These are phyloP conservation scores for Cyphomyrus discorhynchus DNA, from an alignment of 2,113 vertebrate species.

Conservation along the genomic window DNA sequence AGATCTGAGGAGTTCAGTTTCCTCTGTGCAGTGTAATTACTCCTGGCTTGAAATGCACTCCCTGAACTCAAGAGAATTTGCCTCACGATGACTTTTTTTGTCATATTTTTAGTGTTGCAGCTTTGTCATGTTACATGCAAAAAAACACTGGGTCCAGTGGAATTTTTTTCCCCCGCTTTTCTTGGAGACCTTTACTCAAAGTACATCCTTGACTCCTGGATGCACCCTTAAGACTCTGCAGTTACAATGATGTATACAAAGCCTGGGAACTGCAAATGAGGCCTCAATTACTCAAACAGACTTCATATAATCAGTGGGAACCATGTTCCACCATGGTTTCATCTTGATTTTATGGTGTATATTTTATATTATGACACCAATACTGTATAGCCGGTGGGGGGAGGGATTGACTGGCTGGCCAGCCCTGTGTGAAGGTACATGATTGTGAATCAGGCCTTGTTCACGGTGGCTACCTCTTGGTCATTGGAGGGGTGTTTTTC, in stretches of 20 bases:
- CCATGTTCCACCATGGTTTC: background rate
- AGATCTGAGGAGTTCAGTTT: constrained; percentile 42
- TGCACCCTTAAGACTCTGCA: constrained; percentile 4
- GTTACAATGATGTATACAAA: background rate
- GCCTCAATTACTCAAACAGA: background rate
- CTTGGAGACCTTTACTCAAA: background rate
- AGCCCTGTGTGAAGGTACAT: background rate
- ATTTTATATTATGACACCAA: background rate
- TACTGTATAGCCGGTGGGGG: background rate
- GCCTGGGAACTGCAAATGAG: background rate
- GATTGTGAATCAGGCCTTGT: background rate
- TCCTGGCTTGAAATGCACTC: constrained; percentile 16
- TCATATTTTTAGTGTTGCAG: constrained; percentile 30
- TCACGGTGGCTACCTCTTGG: background rate
- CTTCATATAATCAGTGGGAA: background rate
- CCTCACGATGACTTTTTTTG: constrained; percentile 5
- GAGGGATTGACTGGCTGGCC: background rate
- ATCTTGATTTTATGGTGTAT: background rate
- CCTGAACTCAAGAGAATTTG: constrained; percentile 24
- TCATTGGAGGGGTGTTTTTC: background rate
- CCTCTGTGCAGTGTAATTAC: constrained; percentile 38
- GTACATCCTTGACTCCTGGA: constrained; percentile 5
- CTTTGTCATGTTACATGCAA: constrained; percentile 22
- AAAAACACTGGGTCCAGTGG: background rate
- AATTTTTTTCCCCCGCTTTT: background rate